These are phyloP conservation scores for Scolopax rusticola DNA, from an alignment of 2,797 vertebrate genomes.

Conservation along the genomic window DNA sequence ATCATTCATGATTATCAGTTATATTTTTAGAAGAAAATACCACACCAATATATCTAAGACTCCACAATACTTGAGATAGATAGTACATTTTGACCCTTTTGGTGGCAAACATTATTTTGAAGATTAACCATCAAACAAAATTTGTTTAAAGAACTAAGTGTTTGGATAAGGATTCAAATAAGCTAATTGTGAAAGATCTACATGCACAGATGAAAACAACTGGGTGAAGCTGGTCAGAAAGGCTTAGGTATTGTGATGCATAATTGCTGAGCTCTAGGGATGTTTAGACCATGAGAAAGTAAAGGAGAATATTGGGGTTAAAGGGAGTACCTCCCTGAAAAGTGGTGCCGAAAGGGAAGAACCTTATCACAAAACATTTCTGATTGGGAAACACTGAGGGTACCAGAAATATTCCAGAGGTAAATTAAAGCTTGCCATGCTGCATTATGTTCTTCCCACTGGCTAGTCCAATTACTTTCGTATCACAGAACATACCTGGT, in stretches of 20 bases:
- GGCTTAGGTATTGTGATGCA: not conserved
- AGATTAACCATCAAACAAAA: not conserved
- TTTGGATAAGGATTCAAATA: not conserved
- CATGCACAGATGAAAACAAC: not conserved
- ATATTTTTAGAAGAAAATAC: not conserved
- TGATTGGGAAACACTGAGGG: slow-evolving; percentile 12
- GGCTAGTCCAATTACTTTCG: slow-evolving; percentile 17
- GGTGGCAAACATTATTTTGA: not conserved
- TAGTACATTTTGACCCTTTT: not conserved
- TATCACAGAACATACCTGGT: not conserved
- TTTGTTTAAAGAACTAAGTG: not conserved
- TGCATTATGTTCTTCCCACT: not conserved
- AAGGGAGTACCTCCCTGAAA: not conserved
- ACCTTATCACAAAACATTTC: not conserved
- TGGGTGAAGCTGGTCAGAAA: not conserved
- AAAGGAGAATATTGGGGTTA: not conserved
- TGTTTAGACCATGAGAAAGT: not conserved
- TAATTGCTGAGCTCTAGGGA: not conserved
- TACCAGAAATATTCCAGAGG: not conserved
- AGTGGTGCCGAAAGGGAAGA: not conserved
- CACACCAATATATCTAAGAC: not conserved
- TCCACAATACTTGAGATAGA: not conserved
- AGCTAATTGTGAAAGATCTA: not conserved
- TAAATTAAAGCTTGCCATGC: slow-evolving; percentile 4
- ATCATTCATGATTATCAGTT: not conserved